Evolutionary conservation across 2,113 vertebrate species (phyloP), one percentile per base, ranked within the genome.

Genomic region (Campylorhamphus procurvoides): DNA sequence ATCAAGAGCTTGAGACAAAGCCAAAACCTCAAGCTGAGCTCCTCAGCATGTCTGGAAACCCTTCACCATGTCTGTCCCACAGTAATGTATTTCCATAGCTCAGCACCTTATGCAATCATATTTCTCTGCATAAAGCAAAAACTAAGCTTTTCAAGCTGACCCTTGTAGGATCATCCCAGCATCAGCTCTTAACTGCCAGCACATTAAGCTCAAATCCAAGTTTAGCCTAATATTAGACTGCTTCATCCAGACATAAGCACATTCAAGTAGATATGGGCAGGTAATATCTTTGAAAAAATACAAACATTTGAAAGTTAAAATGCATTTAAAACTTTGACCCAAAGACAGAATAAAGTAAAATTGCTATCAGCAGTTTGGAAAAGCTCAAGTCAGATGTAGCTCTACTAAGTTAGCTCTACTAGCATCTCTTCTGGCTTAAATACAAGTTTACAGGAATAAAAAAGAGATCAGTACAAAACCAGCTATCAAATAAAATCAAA

Each of bases 1-100:
- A 93, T 73, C 90, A 80, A 90, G 55, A 88, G 72, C 35, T 80
- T 86, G 68, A 92, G 72, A 90, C 52, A 86, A 80, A 86, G 86
- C 94, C 85, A 95, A 88, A 86, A 71, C 27, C 84, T 85, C 60
- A 88, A 66, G 55, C 28, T 55, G 85, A 86, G 79, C 46, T 90
- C 72, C 59, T 81, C 88, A 68, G 68, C 79, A 58, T 5, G 37
- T 39, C 67, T 90, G 63, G 40, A 96, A 93, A 63, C 35, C 46
- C 55, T 93, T 66, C 62, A 47, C 59, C 47, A 20, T 55, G 52
- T 37, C 71, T 94, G 35, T 73, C 53, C 75, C 75, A 58, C 33
- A 80, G 46, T 33, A 92, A 88, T 24, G 8, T n/a, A 88, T 47
- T 84, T 52, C 75, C 40, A 62, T n/a, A 80, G 46, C 31, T 85